Evolutionary conservation across 2,888 invertebrate species (phyloP).

Genomic region (Microctonus brassicae): DNA sequence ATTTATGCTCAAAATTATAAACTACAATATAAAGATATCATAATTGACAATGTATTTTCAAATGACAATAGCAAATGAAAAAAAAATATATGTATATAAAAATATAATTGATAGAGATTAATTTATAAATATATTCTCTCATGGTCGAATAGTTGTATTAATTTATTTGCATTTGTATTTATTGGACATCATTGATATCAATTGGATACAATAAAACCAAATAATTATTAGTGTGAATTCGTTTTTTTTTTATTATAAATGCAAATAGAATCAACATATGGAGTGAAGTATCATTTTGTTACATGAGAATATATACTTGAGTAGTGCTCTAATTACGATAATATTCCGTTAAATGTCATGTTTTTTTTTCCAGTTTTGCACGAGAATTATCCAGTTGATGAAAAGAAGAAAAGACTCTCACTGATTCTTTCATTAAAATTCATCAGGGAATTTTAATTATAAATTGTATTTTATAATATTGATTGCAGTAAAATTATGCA

Average conservation of each 20-base stretch:
- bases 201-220: constrained; percentile 58
- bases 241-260: neutral
- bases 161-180: neutral
- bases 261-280: neutral
- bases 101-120: neutral
- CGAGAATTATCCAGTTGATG: neutral
- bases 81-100: neutral
- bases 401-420: neutral
- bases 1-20: too few relatives aligned
- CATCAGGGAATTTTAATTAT: neutral
- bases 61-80: neutral
- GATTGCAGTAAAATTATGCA: neutral
- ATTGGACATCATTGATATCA: constrained; percentile 53
- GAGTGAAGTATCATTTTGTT: neutral
- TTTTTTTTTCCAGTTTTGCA: neutral
- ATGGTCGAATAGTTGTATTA: neutral
- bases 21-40: too few relatives aligned
- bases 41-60: too few relatives aligned
- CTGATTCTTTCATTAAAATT: neutral
- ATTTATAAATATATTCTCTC: neutral
- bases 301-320: neutral
- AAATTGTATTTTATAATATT: neutral
- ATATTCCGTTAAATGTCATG: neutral
- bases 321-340: constrained; percentile 3
- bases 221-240: constrained; percentile 50